Percentiles rank a stretch among this genome's conserved stretches.
Evolutionary conservation across 1,140 invertebrate species (phyloP).

Genomic region (Euwallacea fornicatus): DNA sequence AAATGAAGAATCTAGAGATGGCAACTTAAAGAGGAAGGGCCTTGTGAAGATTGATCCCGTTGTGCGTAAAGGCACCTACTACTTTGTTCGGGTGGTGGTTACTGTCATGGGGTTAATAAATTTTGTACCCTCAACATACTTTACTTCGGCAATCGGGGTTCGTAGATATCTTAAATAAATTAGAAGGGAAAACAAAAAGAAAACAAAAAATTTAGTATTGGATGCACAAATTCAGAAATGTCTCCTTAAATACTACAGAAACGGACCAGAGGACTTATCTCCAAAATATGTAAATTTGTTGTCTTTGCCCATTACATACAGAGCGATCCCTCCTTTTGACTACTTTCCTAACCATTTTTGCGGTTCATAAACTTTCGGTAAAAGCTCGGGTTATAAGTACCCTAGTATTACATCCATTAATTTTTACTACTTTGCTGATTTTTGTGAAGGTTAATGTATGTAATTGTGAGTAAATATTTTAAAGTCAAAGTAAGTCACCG

Average conservation of each 20-base stretch:
- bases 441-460: conserved; percentile 33
- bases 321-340: conserved; percentile 6
- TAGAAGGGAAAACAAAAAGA: not conserved
- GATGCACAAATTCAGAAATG: conserved; percentile 40
- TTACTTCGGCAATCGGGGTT: conserved; percentile 13
- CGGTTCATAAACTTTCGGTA: conserved; percentile 16
- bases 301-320: not conserved
- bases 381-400: conserved; percentile 25
- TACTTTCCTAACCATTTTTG: conserved; percentile 8
- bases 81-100: conserved; percentile 9
- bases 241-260: conserved; percentile 12
- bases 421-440: conserved; percentile 15
- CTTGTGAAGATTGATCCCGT: too few relatives aligned
- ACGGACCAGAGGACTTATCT: conserved; percentile 30
- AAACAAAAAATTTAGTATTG: conserved; percentile 28
- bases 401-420: not conserved
- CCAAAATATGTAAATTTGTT: conserved; percentile 33
- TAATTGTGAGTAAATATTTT: conserved; percentile 24
- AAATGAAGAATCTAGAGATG: too few relatives aligned
- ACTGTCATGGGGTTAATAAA: too few relatives aligned
- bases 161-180: not conserved
- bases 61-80: not conserved
- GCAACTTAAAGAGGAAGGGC: too few relatives aligned
- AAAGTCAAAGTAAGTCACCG: not conserved
- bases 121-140: conserved; percentile 4